Conservation (phyloP, 2,888 invertebrate species). For the Caenorhabditis doughertyi region DNA sequence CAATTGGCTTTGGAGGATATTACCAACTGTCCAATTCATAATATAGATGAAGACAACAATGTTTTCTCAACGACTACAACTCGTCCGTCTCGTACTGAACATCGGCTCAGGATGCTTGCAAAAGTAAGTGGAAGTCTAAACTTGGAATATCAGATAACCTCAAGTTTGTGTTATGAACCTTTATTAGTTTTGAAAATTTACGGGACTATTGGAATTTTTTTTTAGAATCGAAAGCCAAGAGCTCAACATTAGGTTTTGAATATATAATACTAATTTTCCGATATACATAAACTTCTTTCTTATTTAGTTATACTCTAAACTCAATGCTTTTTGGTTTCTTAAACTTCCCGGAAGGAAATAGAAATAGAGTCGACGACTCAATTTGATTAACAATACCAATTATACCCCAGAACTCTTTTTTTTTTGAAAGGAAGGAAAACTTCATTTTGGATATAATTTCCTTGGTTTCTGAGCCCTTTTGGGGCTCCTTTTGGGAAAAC, state of each 20-base stretch:
- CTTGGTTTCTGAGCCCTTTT: slow-evolving; percentile 22
- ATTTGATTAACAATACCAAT: slow-evolving; percentile 38
- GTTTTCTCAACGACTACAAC: slow-evolving; percentile 38
- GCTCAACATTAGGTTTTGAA: no score
- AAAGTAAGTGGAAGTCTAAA: slow-evolving; percentile 50
- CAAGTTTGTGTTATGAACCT: no score
- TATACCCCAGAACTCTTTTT: slow-evolving; percentile 17
- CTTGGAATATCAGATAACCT: no score
- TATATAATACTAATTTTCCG: no score
- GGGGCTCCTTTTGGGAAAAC: background rate
- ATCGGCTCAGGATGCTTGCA: slow-evolving; percentile 41
- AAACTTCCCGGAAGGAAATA: background rate
- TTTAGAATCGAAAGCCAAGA: no score
- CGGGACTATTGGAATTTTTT: no score
- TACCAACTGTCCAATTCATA: slow-evolving; percentile 53
- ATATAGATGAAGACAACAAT: slow-evolving; percentile 47
- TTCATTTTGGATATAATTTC: slow-evolving; percentile 16
- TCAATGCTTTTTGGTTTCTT: background rate
- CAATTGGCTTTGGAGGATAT: slow-evolving; percentile 49
- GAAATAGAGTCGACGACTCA: slow-evolving; percentile 31
- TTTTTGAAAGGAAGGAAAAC: slow-evolving; percentile 9
- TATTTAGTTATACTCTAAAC: background rate
- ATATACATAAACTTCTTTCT: no score
- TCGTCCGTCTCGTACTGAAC: slow-evolving; percentile 50
- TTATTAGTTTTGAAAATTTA: no score